Base-by-base conservation (phyloP, 2,888 invertebrate species). In the Linnaemya vulpina region DNA sequence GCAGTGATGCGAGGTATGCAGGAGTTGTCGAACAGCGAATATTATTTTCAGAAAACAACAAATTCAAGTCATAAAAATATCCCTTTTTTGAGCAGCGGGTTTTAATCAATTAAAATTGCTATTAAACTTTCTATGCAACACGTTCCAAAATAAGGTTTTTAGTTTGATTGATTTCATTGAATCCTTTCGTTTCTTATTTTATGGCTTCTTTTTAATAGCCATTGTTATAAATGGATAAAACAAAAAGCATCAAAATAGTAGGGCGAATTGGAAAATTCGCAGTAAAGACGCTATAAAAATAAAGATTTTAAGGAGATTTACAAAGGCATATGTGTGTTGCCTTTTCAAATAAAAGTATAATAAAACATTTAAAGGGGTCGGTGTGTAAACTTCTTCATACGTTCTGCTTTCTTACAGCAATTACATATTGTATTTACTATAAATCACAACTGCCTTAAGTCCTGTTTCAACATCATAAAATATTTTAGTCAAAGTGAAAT, bases 251-350 rank as follows among this genome's bases (percentile, higher is more conserved):
- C 62, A 46, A 38, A 77, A 78, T 74, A 84, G 70, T 82, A 71
- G 30, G 20, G 65, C 77, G 78, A 78, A 82, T 78, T 74, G 78
- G 74, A 82, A 78, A 67, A 70, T 46, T 49, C 17, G 49, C 67
- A 65, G 73, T 85, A 82, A 85, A 82, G 75, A 55, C 43, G 82
- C 67, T 60, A 79, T 85, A 82, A 79, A 83, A 84, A 55, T 60
- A 73, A 53, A 60, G 17, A 53, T 40, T 17, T 30, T 38, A 62
- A 46, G 71, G 30, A 71, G 78, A 78, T 13, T 58, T 35, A 78
- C 75, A 85, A 75, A 82, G 49, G 60, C 78, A 78, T 78, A 85
- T 85, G 75, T 79, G 71, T 15, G 9, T 43, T 68, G n/a, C 9
- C 22, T 17, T 43, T 43, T 7, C 22, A 30, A 4, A 20, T 38